Conservation (phyloP, 2,113 vertebrate species). For the Cacatua alba region DNA sequence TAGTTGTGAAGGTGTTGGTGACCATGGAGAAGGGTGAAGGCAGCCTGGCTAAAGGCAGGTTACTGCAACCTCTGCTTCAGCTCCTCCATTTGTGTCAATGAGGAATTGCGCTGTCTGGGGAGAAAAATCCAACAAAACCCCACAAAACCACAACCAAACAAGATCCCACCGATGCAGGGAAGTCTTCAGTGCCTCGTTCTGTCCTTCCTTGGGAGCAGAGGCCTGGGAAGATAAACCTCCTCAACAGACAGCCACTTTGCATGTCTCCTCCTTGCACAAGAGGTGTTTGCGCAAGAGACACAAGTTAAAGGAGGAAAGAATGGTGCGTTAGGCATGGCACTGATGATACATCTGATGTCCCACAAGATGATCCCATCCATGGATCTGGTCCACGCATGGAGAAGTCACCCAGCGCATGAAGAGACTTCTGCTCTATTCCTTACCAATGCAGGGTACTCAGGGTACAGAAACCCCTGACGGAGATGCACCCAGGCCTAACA, state of each 20-base stretch:
- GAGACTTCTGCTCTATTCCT: not conserved
- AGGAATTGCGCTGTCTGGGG: not conserved
- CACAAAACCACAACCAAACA: not conserved
- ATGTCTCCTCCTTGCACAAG: not conserved
- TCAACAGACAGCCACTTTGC: not conserved
- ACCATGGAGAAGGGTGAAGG: not conserved
- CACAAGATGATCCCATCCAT: not conserved
- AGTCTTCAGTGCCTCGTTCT: not conserved
- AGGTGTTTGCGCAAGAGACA: not conserved
- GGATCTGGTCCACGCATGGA: not conserved
- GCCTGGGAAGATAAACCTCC: not conserved
- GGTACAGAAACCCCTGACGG: not conserved
- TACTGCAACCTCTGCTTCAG: not conserved
- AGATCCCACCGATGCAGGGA: not conserved
- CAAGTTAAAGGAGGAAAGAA: not conserved
- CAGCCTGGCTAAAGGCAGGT: not conserved
- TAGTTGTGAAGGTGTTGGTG: accelerated
- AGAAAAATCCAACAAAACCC: not conserved
- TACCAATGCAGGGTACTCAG: not conserved
- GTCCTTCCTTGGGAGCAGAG: not conserved
- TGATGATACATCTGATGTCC: not conserved
- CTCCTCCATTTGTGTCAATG: not conserved
- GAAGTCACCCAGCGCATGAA: not conserved
- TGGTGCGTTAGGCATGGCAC: not conserved
- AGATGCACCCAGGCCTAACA: not conserved